phyloP scores from a whole-genome alignment of 2,113 vertebrate genomes.

The Carettochelys insculpta region DNA sequence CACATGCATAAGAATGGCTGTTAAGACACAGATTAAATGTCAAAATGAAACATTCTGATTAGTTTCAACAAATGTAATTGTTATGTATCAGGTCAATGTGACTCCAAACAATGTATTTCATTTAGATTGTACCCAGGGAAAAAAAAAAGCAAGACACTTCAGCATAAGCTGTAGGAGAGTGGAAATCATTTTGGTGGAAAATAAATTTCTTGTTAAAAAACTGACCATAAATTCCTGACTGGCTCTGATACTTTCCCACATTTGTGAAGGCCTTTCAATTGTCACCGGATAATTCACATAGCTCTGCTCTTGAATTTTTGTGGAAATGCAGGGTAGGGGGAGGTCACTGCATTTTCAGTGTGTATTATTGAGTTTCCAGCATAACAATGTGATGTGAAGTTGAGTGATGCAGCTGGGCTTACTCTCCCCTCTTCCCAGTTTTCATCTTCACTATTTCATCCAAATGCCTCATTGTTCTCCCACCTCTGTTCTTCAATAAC shows the following conservation, averaged over 20 bases:
- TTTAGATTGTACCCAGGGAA: not conserved
- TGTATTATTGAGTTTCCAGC: not conserved
- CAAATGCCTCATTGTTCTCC: not conserved
- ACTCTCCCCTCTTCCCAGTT: not conserved
- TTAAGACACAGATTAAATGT: not conserved
- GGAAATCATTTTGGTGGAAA: not conserved
- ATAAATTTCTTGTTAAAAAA: not conserved
- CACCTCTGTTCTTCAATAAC: not conserved
- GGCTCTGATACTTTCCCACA: not conserved
- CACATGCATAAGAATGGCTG: no score
- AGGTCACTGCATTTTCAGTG: not conserved
- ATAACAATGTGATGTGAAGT: not conserved
- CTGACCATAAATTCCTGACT: not conserved
- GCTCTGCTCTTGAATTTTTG: not conserved
- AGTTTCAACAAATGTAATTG: no score
- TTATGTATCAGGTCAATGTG: not conserved
- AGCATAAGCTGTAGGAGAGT: not conserved
- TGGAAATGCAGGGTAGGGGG: not conserved
- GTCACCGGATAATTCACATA: not conserved
- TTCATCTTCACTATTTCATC: not conserved
- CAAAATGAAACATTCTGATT: not conserved
- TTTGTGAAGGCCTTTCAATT: not conserved
- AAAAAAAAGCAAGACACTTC: not conserved
- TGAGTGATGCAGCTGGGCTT: not conserved
- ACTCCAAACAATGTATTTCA: not conserved